These are phyloP conservation scores for Heterocephalus glaber DNA, from an alignment of 2,113 vertebrate genomes.

Conservation along the genomic window DNA sequence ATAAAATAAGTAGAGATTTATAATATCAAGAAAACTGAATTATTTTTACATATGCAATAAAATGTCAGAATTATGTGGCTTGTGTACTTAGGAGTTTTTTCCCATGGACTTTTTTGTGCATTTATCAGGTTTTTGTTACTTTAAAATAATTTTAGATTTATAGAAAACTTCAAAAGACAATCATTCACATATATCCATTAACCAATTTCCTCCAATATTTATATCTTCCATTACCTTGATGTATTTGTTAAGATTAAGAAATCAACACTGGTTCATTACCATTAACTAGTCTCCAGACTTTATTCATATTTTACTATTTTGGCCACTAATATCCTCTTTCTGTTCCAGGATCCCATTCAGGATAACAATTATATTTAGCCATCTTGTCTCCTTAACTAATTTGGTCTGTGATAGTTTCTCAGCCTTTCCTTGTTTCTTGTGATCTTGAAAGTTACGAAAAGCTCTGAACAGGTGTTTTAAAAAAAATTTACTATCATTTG, in stretches of 20 bases:
- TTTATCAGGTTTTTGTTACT: neutral
- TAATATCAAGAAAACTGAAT: conserved; percentile 35
- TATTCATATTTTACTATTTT: conserved; percentile 37
- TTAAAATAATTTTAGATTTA: conserved; percentile 44
- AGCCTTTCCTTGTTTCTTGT: neutral
- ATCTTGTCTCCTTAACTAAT: neutral
- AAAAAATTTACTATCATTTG: neutral
- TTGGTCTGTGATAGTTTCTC: neutral
- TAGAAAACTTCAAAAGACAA: conserved; percentile 28
- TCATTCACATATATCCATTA: neutral
- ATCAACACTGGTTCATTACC: neutral
- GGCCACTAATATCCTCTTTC: neutral
- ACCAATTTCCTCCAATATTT: neutral
- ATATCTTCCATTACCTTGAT: neutral
- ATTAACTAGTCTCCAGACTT: conserved; percentile 8
- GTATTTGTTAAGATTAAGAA: conserved; percentile 47
- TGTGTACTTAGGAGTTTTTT: neutral
- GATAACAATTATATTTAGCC: neutral
- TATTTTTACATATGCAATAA: conserved; percentile 41
- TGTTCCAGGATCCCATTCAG: neutral
- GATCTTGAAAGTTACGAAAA: neutral
- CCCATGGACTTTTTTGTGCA: neutral
- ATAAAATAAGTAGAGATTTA: conserved; percentile 39
- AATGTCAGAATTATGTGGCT: conserved; percentile 41
- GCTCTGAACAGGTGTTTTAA: neutral